These are phyloP conservation scores for Mactromeris polynyma DNA, from an alignment of 2,888 invertebrate genomes.

Conservation along the genomic window DNA sequence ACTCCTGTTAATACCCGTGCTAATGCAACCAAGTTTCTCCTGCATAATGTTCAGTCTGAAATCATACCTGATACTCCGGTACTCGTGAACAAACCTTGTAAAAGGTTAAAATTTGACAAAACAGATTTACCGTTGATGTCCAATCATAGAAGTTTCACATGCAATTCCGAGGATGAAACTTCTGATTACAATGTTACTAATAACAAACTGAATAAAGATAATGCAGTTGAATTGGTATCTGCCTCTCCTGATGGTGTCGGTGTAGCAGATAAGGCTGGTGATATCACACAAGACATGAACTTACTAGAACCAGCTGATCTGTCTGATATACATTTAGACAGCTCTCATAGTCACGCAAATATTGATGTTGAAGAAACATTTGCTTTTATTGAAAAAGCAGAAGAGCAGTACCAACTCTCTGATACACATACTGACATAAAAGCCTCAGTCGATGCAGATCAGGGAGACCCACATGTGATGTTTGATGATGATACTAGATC, in stretches of 20 bases:
- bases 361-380: background rate
- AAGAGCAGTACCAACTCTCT: background rate
- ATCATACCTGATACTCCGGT: constrained; percentile 36
- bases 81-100: constrained; percentile 12
- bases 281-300: background rate
- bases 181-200: background rate
- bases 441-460: background rate
- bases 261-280: background rate
- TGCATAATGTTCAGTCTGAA: background rate
- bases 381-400: constrained; percentile 1
- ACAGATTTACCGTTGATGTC: constrained; percentile 16
- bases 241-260: background rate
- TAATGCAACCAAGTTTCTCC: background rate
- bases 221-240: background rate
- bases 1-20: background rate
- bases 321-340: background rate
- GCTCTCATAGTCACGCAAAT: background rate
- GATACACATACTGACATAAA: background rate
- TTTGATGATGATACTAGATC: background rate
- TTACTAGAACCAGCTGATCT: background rate
- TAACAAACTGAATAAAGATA: background rate
- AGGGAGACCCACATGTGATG: background rate
- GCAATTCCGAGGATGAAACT: background rate
- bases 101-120: constrained; percentile 22
- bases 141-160: background rate